Evolutionary conservation across 2,113 vertebrate genomes (phyloP).

Genomic region (Gambusia affinis): DNA sequence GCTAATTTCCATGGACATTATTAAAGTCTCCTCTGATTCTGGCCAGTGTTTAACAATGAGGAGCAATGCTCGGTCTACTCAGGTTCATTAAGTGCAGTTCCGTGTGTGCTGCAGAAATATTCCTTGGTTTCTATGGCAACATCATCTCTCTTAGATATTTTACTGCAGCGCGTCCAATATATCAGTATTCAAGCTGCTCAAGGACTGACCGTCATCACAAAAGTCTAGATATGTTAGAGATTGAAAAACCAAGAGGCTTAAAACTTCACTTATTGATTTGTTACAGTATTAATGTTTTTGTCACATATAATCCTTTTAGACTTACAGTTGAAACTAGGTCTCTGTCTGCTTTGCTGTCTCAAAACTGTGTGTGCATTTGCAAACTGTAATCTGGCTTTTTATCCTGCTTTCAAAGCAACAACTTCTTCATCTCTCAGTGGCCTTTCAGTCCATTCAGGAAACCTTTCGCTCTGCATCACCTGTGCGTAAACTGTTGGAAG

Average conservation of each 20-base stretch:
- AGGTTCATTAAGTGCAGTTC: slow-evolving; percentile 36
- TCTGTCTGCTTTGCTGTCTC: background rate
- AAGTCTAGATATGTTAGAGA: slow-evolving; percentile 10
- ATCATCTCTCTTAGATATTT: slow-evolving; percentile 30
- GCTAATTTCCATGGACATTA: slow-evolving; percentile 37
- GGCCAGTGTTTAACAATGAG: background rate
- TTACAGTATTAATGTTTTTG: background rate
- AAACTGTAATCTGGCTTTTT: too few relatives aligned
- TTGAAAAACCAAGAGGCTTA: background rate
- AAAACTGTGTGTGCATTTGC: background rate
- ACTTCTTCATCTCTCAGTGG: too few relatives aligned
- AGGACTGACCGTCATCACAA: slow-evolving; percentile 36
- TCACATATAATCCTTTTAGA: background rate
- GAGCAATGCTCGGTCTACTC: slow-evolving; percentile 8
- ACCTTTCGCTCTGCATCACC: too few relatives aligned
- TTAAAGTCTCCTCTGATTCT: slow-evolving; percentile 15
- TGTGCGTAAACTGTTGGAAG: too few relatives aligned
- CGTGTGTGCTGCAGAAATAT: slow-evolving; percentile 23
- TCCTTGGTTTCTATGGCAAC: slow-evolving; percentile 57
- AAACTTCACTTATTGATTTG: background rate
- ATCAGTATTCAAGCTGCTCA: slow-evolving; percentile 39
- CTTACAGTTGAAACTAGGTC: background rate
- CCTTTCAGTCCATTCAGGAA: too few relatives aligned
- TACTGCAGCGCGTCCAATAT: slow-evolving; percentile 22
- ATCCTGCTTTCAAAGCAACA: too few relatives aligned